phyloP scores from a whole-genome alignment of 2,888 invertebrate genomes.

The Drosophila formosana region DNA sequence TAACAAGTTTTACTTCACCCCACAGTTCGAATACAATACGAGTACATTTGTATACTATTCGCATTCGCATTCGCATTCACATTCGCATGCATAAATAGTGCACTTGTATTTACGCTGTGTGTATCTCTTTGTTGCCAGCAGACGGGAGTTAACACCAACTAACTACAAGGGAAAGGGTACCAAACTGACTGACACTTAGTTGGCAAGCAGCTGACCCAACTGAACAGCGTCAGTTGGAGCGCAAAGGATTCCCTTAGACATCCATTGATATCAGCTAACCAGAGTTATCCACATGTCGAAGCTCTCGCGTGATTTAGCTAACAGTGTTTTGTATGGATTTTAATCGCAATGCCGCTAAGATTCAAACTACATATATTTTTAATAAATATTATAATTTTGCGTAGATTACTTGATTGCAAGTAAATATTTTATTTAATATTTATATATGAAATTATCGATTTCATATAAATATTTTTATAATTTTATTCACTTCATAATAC shows the following conservation, averaged over 20 bases:
- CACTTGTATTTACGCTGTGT: conserved; percentile 7
- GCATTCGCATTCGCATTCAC: too few species aligned
- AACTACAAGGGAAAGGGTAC: not conserved
- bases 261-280: conserved; percentile 12
- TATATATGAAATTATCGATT: too few species aligned
- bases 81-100: conserved; percentile 3
- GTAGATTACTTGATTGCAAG: too few species aligned
- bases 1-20: conserved; percentile 58
- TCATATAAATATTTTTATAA: too few species aligned
- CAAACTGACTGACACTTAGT: conserved; percentile 51
- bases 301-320: not conserved
- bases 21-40: conserved; percentile 12
- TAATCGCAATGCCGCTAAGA: not conserved
- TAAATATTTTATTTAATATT: too few species aligned
- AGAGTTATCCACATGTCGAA: conserved; percentile 1
- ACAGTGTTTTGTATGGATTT: conserved; percentile 44
- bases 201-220: conserved; percentile 41
- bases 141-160: not conserved
- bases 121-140: not conserved
- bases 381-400: too few species aligned
- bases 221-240: conserved; percentile 7
- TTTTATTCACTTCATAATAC: too few species aligned
- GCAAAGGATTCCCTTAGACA: conserved; percentile 11
- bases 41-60: not conserved
- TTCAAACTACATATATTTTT: too few species aligned